Evolutionary conservation across 2,797 vertebrate species (phyloP).

Genomic region (Neopelma chrysocephalum): DNA sequence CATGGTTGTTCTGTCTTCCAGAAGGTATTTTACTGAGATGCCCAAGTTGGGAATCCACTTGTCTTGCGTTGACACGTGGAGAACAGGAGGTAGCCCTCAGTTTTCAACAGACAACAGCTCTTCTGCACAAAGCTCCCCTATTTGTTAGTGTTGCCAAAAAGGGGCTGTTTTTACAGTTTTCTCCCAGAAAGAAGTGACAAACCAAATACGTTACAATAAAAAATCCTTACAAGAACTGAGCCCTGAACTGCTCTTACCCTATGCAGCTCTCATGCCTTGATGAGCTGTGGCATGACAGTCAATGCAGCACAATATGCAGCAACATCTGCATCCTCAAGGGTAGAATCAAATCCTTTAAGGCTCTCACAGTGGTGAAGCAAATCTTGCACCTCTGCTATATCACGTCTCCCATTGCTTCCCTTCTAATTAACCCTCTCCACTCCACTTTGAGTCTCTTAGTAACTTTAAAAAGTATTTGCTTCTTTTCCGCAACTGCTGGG

Average conservation of each 20-base stretch:
- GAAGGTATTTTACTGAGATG: not conserved
- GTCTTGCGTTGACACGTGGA: not conserved
- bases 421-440: not conserved
- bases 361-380: not conserved
- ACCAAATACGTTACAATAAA: not conserved
- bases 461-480: not conserved
- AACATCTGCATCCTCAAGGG: fast-evolving
- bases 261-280: not conserved
- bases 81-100: not conserved
- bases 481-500: not conserved
- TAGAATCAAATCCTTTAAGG: not conserved
- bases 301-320: not conserved
- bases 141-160: not conserved
- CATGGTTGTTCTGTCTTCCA: not conserved
- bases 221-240: not conserved
- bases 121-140: not conserved
- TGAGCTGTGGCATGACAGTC: not conserved
- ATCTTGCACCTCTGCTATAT: not conserved
- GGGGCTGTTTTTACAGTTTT: not conserved
- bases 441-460: not conserved
- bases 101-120: not conserved
- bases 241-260: not conserved
- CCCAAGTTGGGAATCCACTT: not conserved
- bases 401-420: not conserved
- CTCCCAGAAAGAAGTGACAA: not conserved